Percentiles rank a stretch among this genome's conserved stretches.
Evolutionary conservation across 2,113 vertebrate species (phyloP).

Genomic region (Steatornis caripensis): DNA sequence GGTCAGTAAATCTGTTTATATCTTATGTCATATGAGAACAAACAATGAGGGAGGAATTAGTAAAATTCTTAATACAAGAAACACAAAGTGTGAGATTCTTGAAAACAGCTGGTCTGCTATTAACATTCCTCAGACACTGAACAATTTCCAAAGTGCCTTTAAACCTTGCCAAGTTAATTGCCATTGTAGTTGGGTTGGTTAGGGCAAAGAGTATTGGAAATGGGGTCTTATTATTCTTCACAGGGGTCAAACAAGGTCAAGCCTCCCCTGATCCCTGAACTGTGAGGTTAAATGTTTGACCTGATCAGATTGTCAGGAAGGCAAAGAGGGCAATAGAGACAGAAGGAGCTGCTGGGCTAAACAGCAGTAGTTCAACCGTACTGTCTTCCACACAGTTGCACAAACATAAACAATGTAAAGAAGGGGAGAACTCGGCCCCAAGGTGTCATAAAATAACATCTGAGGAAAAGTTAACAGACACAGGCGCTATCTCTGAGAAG

Average conservation of each 20-base stretch:
- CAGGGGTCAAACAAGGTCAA: slow-evolving; percentile 34
- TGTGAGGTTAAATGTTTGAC: slow-evolving; percentile 58
- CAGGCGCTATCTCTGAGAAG: not conserved
- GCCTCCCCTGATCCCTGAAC: slow-evolving; percentile 30
- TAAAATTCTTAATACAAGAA: slow-evolving; percentile 44
- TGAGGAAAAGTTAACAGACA: not conserved
- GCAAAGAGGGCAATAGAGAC: not conserved
- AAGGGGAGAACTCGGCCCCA: not conserved
- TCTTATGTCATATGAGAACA: slow-evolving; percentile 36
- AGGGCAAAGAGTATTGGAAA: slow-evolving; percentile 41
- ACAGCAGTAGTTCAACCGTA: not conserved
- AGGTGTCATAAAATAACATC: not conserved
- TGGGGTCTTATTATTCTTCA: not conserved
- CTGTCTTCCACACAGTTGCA: not conserved
- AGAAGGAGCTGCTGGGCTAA: not conserved
- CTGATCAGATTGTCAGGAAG: not conserved
- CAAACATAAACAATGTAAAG: not conserved
- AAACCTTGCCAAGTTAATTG: slow-evolving; percentile 43
- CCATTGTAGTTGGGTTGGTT: slow-evolving; percentile 6
- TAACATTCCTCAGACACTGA: slow-evolving; percentile 38
- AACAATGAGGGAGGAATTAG: slow-evolving; percentile 50
- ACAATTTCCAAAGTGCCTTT: slow-evolving; percentile 40
- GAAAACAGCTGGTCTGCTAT: slow-evolving; percentile 48
- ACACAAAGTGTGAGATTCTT: slow-evolving; percentile 41
- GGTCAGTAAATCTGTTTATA: slow-evolving; percentile 41